phyloP scores from a whole-genome alignment of 2,797 vertebrate genomes.

The Malurus splendens region DNA sequence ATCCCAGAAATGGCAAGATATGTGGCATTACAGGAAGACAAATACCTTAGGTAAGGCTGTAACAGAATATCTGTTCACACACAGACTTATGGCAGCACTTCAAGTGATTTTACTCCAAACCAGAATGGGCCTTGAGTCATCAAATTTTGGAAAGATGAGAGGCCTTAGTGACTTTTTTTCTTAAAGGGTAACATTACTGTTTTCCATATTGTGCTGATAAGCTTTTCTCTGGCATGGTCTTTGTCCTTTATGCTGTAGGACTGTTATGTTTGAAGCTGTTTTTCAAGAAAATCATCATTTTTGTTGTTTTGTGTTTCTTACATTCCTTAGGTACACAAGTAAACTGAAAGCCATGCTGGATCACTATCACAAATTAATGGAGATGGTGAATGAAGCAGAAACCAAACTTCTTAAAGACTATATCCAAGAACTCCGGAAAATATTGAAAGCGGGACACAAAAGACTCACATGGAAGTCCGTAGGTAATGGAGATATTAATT shows the following conservation, averaged over 20 bases:
- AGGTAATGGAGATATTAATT: slow-evolving; percentile 66
- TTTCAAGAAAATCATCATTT: background rate
- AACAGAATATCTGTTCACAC: background rate
- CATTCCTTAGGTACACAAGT: slow-evolving; percentile 70
- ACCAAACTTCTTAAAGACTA: slow-evolving; percentile 73
- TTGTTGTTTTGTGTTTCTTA: background rate
- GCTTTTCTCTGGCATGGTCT: background rate
- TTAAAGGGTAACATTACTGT: background rate
- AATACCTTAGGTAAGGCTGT: slow-evolving; percentile 72
- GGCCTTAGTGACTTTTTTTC: background rate
- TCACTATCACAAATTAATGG: slow-evolving; percentile 73
- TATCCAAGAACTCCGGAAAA: slow-evolving; percentile 69
- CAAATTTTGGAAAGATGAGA: background rate
- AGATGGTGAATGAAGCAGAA: slow-evolving; percentile 78
- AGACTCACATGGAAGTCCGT: slow-evolving; percentile 87
- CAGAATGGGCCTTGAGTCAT: background rate
- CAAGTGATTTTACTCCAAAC: background rate
- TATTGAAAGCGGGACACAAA: slow-evolving; percentile 78
- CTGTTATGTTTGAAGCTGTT: background rate
- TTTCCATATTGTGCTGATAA: background rate
- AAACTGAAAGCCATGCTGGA: slow-evolving; percentile 76
- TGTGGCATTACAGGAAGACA: slow-evolving; percentile 81
- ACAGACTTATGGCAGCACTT: background rate
- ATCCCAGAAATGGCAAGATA: slow-evolving; percentile 77
- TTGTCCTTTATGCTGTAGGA: background rate